Conservation (phyloP, 53 echinoderm and acorn worm species). For the Echinometra lucunter region DNA sequence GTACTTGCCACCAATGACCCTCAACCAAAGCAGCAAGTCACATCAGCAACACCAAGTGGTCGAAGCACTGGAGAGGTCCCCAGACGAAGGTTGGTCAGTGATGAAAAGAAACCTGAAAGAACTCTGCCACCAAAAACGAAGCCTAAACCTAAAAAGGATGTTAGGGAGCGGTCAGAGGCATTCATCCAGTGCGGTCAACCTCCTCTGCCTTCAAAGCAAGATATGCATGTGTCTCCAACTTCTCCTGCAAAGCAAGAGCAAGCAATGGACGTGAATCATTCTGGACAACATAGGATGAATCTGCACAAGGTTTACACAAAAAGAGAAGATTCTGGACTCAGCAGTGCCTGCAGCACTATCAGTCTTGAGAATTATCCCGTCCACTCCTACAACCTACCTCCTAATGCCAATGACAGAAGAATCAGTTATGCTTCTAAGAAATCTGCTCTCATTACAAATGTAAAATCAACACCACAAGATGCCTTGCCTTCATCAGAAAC, state of each 20-base stretch:
- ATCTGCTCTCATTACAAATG: neutral
- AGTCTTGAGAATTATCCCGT: conserved; percentile 59
- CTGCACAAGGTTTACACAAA: neutral
- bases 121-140: conserved; percentile 16
- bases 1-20: conserved; percentile 38
- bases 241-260: neutral
- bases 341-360: conserved; percentile 42
- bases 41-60: conserved; percentile 32
- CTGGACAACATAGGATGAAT: neutral
- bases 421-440: conserved; percentile 18
- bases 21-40: conserved; percentile 1
- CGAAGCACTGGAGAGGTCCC: conserved; percentile 16
- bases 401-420: conserved; percentile 40
- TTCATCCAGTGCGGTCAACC: conserved; percentile 3
- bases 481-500: neutral
- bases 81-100: conserved; percentile 11
- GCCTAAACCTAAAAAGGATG: conserved; percentile 30
- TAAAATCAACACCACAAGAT: neutral
- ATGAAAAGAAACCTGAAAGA: conserved; percentile 43
- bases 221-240: neutral
- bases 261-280: neutral
- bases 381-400: neutral
- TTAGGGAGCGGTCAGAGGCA: conserved; percentile 18
- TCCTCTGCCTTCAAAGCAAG: neutral
- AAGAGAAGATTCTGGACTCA: conserved; percentile 39